Evolutionary conservation across 2,113 vertebrate genomes (phyloP).

Genomic region (Mus musculus): GRCm39 chr12:5505001-5505500

Average conservation of each 20-base stretch:
- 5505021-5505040: too few species aligned
- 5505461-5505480: not conserved
- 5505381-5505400: not conserved
- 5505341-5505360: not conserved
- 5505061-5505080: too few species aligned
- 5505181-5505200: too few species aligned
- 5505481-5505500: not conserved
- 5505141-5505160: too few species aligned
- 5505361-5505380: not conserved
- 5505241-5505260: not conserved
- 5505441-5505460: not conserved
- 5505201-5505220: too few species aligned
- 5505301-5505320: constrained; percentile 14
- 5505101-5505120: too few species aligned
- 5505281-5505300: constrained; percentile 5
- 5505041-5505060: too few species aligned
- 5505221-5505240: too few species aligned
- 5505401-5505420: not conserved
- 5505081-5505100: too few species aligned
- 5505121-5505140: too few species aligned
- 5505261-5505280: not conserved
- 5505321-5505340: not conserved
- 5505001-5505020: too few species aligned
- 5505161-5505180: too few species aligned
- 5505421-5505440: not conserved